Evolutionary conservation across 2,113 vertebrate species (phyloP), one percentile per base, ranked within the genome.

Genomic region (Heterotilapia buettikoferi): DNA sequence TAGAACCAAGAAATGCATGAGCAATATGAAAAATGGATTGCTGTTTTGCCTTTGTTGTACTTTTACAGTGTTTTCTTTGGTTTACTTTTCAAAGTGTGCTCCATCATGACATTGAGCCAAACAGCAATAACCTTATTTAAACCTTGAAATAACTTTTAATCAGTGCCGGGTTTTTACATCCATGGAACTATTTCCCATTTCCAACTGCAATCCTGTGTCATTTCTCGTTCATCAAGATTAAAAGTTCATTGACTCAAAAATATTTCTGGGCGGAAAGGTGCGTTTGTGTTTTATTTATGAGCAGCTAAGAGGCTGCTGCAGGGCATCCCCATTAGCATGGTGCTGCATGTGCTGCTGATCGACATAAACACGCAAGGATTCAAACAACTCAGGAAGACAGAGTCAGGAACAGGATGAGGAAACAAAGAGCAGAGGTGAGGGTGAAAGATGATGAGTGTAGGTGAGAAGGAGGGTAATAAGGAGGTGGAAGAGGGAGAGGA

Each of bases 231-330:
- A 4, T 90, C 80, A 84, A 84, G 87, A 92, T 88, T 90, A 89
- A 89, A 92, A 93, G 92, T 91, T 90, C 66, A 87, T 80, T 61
- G 80, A 89, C 59, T 87, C 45, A 73, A 85, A 89, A 79, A 81
- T 45, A 86, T 89, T 84, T 87, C 79, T 71, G 85, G 78, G 52
- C 19, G 38, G 80, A 85, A 92, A 92, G 88, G 90, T 86, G 90
- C 6, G 1, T 84, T 73, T 53, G 31, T 94, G 88, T 90, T 94
- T 94, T 90, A 95, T 93, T 93, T 73, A 94, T 94, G 91, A 95
- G 92, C 85, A 43, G 90, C 93, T 93, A n/a, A 91, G 91, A 92
- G 94, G 90, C 68, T 85, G 93, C 94, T 91, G 90, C 86, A 68
- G 92, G 93, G 90, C 92, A 90, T 88, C 81, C 53, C 88, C 92